Percentiles rank a stretch among this genome's conserved stretches.
These are phyloP conservation scores for Platerodrilus igneus DNA, from an alignment of 2,888 invertebrate species.

Conservation along the genomic window DNA sequence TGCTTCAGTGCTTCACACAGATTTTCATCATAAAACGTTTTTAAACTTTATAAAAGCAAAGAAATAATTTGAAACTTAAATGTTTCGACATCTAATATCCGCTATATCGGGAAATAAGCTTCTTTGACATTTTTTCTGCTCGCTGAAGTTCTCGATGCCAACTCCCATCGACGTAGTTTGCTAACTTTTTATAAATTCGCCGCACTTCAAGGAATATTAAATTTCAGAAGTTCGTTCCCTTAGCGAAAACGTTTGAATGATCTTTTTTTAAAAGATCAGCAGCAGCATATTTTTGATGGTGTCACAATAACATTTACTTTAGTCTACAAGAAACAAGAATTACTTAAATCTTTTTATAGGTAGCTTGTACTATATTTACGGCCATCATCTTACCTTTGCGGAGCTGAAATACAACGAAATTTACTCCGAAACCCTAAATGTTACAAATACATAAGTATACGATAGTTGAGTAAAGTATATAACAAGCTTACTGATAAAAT, in stretches of 20 bases:
- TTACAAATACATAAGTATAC: too few relatives aligned
- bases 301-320: too few relatives aligned
- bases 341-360: too few relatives aligned
- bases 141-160: slow-evolving; percentile 13
- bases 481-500: slow-evolving; percentile 22
- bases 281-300: slow-evolving; percentile 10
- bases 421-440: too few relatives aligned
- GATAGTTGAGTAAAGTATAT: slow-evolving; percentile 21
- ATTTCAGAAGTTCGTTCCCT: slow-evolving; percentile 16
- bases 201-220: slow-evolving; percentile 18
- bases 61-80: slow-evolving; percentile 23
- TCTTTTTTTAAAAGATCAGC: slow-evolving; percentile 15
- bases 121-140: slow-evolving; percentile 17
- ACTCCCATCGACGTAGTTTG: slow-evolving; percentile 10
- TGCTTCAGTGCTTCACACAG: too few relatives aligned
- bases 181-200: slow-evolving; percentile 18
- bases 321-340: too few relatives aligned
- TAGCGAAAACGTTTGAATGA: slow-evolving; percentile 13
- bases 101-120: slow-evolving; percentile 19
- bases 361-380: too few relatives aligned
- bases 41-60: slow-evolving; percentile 11
- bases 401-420: too few relatives aligned
- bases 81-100: slow-evolving; percentile 25
- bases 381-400: too few relatives aligned
- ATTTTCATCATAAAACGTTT: slow-evolving; percentile 9